These are phyloP conservation scores for Pomatostomus ruficeps DNA, from an alignment of 2,113 vertebrate species.

Conservation along the genomic window DNA sequence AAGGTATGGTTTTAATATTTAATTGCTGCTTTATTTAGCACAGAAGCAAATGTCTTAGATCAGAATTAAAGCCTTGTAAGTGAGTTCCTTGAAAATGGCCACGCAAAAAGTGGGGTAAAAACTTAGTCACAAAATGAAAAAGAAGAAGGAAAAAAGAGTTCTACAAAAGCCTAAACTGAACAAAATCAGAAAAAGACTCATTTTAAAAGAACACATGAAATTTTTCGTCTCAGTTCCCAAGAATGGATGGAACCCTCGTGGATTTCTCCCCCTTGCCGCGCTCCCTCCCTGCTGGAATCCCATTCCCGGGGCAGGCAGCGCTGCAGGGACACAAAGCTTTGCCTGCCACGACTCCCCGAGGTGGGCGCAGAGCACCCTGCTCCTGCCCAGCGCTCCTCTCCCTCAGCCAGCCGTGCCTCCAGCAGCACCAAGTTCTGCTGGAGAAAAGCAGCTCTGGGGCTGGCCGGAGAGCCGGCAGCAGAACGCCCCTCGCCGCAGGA, in stretches of 20 bases:
- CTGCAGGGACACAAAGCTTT: not conserved
- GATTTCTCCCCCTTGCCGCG: not conserved
- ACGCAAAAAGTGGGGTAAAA: not conserved
- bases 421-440: not conserved
- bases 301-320: not conserved
- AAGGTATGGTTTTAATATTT: conserved; percentile 64
- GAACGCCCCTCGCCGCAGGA: not conserved
- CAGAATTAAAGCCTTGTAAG: conserved; percentile 15
- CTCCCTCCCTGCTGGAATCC: not conserved
- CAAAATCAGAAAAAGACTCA: not conserved
- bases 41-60: conserved; percentile 28
- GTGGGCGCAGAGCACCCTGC: fast-evolving
- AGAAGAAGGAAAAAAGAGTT: not conserved
- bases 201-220: not conserved
- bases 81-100: not conserved
- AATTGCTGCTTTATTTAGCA: conserved; percentile 57
- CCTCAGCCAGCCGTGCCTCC: not conserved
- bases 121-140: not conserved
- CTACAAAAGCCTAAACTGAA: not conserved
- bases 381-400: not conserved
- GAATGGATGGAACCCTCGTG: not conserved
- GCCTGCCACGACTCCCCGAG: not conserved
- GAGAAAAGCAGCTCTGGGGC: not conserved
- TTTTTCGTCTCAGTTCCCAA: not conserved
- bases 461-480: not conserved